phyloP scores from a whole-genome alignment of 92 coral and sea anemone species.

The Galaxea fascicularis region DNA sequence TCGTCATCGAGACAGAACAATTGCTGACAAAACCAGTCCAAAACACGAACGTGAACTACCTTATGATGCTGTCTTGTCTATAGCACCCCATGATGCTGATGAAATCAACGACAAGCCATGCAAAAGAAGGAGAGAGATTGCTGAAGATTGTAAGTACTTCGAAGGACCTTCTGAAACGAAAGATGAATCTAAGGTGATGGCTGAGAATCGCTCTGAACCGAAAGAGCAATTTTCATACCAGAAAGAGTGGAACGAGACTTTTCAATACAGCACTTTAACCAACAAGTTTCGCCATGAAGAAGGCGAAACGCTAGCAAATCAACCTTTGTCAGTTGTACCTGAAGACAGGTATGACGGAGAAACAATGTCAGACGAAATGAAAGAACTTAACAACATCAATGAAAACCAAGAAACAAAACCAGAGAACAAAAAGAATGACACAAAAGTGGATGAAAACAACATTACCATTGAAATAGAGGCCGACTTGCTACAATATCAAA shows the following conservation, averaged over 20 bases:
- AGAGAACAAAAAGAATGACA: not conserved
- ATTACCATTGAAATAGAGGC: not conserved
- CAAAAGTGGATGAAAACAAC: not conserved
- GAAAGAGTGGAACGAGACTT: not conserved
- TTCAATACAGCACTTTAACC: not conserved
- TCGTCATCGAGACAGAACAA: not conserved
- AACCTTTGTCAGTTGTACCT: not conserved
- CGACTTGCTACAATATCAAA: constrained; percentile 38
- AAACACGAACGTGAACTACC: not conserved
- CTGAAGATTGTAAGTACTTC: too few species aligned
- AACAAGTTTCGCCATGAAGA: not conserved
- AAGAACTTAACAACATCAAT: not conserved
- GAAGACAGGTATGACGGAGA: not conserved
- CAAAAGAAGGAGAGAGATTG: not conserved
- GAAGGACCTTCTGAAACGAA: not conserved
- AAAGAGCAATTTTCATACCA: not conserved
- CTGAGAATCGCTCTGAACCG: not conserved
- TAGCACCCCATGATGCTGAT: not conserved
- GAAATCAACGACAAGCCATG: not conserved
- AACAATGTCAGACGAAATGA: not conserved
- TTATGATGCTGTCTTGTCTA: not conserved
- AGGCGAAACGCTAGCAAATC: not conserved
- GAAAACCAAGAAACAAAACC: not conserved
- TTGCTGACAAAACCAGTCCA: not conserved
- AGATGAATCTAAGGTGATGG: not conserved